Percentiles rank a stretch among this genome's conserved stretches.
Evolutionary conservation across 2,797 vertebrate species (phyloP).

Genomic region (Myotis vivesi): DNA sequence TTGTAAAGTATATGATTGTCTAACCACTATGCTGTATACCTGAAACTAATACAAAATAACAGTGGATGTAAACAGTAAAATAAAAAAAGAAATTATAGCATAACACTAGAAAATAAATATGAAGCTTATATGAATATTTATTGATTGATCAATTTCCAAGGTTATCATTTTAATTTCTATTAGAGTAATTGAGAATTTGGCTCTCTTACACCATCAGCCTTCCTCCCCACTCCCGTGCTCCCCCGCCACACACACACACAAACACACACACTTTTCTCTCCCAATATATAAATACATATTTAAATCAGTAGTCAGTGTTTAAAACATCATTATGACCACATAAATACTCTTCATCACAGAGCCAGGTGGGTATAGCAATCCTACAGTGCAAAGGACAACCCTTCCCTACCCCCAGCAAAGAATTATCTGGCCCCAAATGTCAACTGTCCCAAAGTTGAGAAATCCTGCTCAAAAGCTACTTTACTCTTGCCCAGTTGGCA

Average conservation of each 20-base stretch:
- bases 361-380: neutral
- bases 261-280: neutral
- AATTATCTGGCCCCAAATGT: slow-evolving; percentile 11
- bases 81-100: neutral
- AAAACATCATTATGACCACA: neutral
- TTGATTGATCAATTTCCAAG: neutral
- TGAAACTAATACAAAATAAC: neutral
- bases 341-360: neutral
- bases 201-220: neutral
- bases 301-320: neutral
- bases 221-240: neutral
- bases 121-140: neutral
- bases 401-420: neutral
- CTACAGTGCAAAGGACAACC: neutral
- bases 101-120: neutral
- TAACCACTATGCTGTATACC: neutral
- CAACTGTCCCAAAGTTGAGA: neutral
- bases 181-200: neutral
- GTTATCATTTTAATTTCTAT: neutral
- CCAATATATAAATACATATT: neutral
- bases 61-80: neutral
- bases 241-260: too few relatives aligned
- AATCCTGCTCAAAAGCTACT: slow-evolving; percentile 17
- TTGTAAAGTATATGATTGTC: neutral
- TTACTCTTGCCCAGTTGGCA: neutral